phyloP scores from a whole-genome alignment of 2,888 invertebrate species.

The Aquatica leii region DNA sequence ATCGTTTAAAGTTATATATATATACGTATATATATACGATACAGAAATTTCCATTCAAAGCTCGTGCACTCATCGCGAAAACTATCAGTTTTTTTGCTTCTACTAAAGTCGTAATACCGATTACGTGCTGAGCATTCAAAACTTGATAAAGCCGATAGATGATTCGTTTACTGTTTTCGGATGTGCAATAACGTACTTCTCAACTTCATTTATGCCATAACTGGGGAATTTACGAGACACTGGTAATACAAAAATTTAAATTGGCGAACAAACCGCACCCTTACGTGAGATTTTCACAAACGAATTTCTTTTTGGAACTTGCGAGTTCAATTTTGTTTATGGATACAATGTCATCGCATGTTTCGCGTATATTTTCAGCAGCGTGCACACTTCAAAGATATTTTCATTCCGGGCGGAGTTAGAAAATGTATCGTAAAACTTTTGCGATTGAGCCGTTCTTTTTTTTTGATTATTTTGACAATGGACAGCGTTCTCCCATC shows the following conservation, averaged over 20 bases:
- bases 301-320: constrained; percentile 18
- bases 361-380: constrained; percentile 18
- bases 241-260: constrained; percentile 21
- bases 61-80: constrained; percentile 43
- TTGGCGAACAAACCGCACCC: constrained; percentile 8
- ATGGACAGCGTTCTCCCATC: constrained; percentile 30
- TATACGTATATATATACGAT: too few species aligned
- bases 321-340: constrained; percentile 28
- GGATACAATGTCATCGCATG: constrained; percentile 26
- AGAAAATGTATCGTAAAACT: constrained; percentile 34
- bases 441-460: constrained; percentile 31
- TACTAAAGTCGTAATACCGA: constrained; percentile 43
- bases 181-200: constrained; percentile 20
- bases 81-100: constrained; percentile 45
- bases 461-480: constrained; percentile 29
- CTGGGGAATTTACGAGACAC: constrained; percentile 17
- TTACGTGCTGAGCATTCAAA: constrained; percentile 40
- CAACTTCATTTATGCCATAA: constrained; percentile 26
- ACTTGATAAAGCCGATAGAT: constrained; percentile 28
- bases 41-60: constrained; percentile 40
- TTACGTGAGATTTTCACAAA: constrained; percentile 20
- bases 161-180: constrained; percentile 31
- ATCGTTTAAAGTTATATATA: constrained; percentile 18
- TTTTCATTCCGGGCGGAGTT: constrained; percentile 25
- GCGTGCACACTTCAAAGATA: constrained; percentile 23